Evolutionary conservation across 2,113 vertebrate species (phyloP), one percentile per base, ranked within the genome.

Genomic region (Rhineura floridana): DNA sequence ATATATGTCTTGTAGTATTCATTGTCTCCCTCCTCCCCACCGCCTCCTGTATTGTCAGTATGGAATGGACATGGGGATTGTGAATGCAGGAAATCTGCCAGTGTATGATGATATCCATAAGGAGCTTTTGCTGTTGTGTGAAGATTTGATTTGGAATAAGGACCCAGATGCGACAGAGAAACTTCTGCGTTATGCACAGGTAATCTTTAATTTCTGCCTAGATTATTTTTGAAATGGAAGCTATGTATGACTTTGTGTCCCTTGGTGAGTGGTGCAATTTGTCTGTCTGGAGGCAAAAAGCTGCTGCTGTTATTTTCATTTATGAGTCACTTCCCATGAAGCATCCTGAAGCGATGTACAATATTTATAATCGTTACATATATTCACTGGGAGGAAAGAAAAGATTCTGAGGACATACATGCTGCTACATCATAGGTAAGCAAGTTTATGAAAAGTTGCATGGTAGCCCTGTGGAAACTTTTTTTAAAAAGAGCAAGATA

Each of bases 11-110:
- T 88, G 90, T 83, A 89, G 72, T 17, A 79, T 73, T 88, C 15
- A 1, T 0, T 90, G 82, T 59, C 67, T 39, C 25, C 62, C 83
- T 87, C 30, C 8, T 25, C 1, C 0, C 0, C n/a, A n/a, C n/a
- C n/a, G n/a, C 15, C 39, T 72, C 21, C 0, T 0, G 88, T 87
- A 72, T 77, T 87, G 72, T 70, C 92, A 99, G 99, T 97, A 93
- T 81, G 99, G 99, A 1, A 98, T 99, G 98, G 99, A 99, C 91
- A 99, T 99, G 99, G 99, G 98, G 42, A 99, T 99, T 62, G 99
- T 99, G 92, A 99, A 99, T 91, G 99, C 99, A 13, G 99, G 99
- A 11, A 99, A 92, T 95, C 96, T 99, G 42, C 99, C 98, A 0
- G 98, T 99, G 1, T 99, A 99, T 76, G 98, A 99, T 39, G 98